Base-by-base conservation (phyloP, 2,797 vertebrate genomes). In the Yasuhikotakia modesta region DNA sequence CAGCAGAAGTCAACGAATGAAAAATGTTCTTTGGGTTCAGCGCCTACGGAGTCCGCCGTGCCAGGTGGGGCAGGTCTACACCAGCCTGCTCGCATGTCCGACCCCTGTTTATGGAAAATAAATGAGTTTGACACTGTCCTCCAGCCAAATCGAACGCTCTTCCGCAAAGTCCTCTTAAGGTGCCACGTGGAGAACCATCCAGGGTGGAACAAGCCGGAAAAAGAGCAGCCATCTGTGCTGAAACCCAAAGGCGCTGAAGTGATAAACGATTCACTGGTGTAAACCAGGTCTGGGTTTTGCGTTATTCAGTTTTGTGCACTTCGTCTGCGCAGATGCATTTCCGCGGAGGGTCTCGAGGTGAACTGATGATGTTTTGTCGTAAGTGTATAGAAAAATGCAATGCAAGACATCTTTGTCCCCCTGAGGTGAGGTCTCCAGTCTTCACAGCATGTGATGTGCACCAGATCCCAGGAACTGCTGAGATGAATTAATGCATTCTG, bases 261-360 rank as follows among this genome's bases (percentile, higher is more conserved):
- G 88, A 90, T 89, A 88, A 90, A 90, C 86, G 85, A 90, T 87
- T 88, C 83, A 67, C 77, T 66, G 68, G 80, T 82, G 79, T 83
- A 58, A 81, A 75, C 79, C 72, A 76, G 86, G 83, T 85, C 87
- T 81, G 84, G 87, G 86, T 87, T 87, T 82, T 80, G 78, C 46
- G 64, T 72, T 27, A 27, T 27, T 27, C 27, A 27, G 27, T 27
- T 27, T 52, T 73, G 53, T 19, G 50, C 58, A 65, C 72, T 80
- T 84, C 11, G 22, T 71, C 77, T 83, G 79, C 79, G 63, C 65
- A 63, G 72, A 82, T 48, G 75, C 57, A 81, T 69, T 84, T 66
- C 85, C 84, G 73, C 73, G 67, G 61, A 82, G 61, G 52, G 75
- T 87, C 85, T 84, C 75, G 73, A 61, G 79, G 77, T 74, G 79